These are phyloP conservation scores for Myripristis murdjan DNA, from an alignment of 2,797 vertebrate genomes.

Conservation along the genomic window DNA sequence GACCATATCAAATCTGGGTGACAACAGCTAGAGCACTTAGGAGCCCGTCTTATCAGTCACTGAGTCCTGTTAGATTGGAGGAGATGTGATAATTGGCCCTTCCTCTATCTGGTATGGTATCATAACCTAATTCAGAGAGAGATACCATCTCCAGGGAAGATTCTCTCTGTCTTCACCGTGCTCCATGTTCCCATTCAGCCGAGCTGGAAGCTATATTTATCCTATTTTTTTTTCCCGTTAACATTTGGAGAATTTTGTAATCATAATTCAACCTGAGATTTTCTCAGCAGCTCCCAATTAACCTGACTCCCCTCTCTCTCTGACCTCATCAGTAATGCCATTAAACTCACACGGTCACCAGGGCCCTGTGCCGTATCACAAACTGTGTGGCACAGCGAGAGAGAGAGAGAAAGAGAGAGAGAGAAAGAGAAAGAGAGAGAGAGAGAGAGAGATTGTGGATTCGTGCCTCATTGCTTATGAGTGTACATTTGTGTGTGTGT, in stretches of 20 bases:
- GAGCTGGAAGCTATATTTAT: slow-evolving; percentile 81
- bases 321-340: slow-evolving; percentile 84
- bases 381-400: slow-evolving; percentile 34
- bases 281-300: slow-evolving; percentile 84
- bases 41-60: slow-evolving; percentile 63
- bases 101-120: slow-evolving; percentile 69
- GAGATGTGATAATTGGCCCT: slow-evolving; percentile 72
- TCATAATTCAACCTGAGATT: slow-evolving; percentile 86
- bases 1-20: slow-evolving; percentile 17
- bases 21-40: slow-evolving; percentile 38
- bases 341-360: slow-evolving; percentile 75
- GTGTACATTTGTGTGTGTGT: slow-evolving; percentile 14
- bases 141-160: slow-evolving; percentile 78
- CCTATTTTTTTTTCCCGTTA: slow-evolving; percentile 53
- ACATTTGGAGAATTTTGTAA: slow-evolving; percentile 83
- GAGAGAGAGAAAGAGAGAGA: slow-evolving; percentile 11
- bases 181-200: slow-evolving; percentile 68
- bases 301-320: slow-evolving; percentile 76
- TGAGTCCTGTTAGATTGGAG: slow-evolving; percentile 47
- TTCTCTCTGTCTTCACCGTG: slow-evolving; percentile 64
- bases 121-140: slow-evolving; percentile 81
- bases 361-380: slow-evolving; percentile 70
- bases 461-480: slow-evolving; percentile 13
- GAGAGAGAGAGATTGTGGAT: not conserved
- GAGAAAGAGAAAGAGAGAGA: slow-evolving; percentile 8